phyloP scores from a whole-genome alignment of 2,797 vertebrate species.

The Dendrocincla tyrannina region DNA sequence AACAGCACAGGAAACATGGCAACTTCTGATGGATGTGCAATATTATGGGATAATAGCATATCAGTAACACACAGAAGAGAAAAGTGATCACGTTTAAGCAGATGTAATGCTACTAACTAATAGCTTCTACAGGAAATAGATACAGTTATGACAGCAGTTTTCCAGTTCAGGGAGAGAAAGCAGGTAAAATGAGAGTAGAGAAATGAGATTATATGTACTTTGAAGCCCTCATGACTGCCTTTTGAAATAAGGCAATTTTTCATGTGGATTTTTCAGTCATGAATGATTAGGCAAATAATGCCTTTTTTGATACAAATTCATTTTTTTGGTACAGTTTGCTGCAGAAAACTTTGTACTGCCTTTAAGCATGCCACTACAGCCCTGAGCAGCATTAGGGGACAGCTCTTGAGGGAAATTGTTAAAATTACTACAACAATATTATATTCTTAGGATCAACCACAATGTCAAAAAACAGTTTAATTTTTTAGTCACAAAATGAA shows the following conservation, averaged over 20 bases:
- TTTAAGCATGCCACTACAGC: background rate
- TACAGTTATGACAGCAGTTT: constrained; percentile 30
- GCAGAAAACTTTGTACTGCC: background rate
- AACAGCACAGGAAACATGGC: background rate
- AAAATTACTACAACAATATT: background rate
- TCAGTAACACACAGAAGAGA: constrained; percentile 49
- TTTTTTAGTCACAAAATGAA: background rate
- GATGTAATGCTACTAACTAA: constrained; percentile 53
- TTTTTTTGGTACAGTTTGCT: background rate
- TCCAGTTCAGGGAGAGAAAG: constrained; percentile 41
- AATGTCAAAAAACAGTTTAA: background rate
- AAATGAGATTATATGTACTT: constrained; percentile 39
- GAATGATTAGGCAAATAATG: background rate
- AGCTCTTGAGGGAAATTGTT: background rate
- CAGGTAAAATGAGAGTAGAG: constrained; percentile 11
- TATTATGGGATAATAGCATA: constrained; percentile 1
- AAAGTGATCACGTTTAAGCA: constrained; percentile 24
- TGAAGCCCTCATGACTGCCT: background rate
- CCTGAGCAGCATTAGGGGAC: background rate
- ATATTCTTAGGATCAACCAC: background rate
- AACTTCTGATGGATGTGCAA: constrained; percentile 8
- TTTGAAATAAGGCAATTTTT: constrained; percentile 13
- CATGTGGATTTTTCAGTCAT: background rate
- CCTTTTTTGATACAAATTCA: background rate
- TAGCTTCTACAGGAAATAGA: constrained; percentile 58